Base-by-base conservation (phyloP, 2,888 invertebrate species). In the Oscheius sp. region DNA sequence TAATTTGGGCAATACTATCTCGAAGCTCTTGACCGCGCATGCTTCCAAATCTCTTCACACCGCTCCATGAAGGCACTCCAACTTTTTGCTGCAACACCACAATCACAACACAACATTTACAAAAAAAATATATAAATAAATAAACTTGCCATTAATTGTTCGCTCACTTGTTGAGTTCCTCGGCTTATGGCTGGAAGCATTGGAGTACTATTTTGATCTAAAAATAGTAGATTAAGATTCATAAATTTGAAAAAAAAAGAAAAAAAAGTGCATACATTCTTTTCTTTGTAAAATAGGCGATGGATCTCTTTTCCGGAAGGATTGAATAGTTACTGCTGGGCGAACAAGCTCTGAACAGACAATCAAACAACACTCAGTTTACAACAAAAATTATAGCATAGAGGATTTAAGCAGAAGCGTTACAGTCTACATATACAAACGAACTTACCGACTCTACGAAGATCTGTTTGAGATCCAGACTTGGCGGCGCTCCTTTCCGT, bases 21-120 rank as follows among this genome's bases (percentile, higher is more conserved):
- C 76, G 73, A 33, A 84, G 72, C 50, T 84, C 84, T 20, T 80
- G 77, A 20, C 82, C 73, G 50, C 84, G 69, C 84, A 84, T 82
- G 52, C 80, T 81, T 20, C 84, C 84, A 64, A 75, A 84, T 46
- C 84, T 65, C 42, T 79, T 82, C 31, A 82, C 77, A 70, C 46
- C 63, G 27, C 31, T 42, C 45, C 33, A 39, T 12, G 61, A 34
- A 20, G 50, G 63, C 12, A 53, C 58, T n/a, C 65, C 61, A 12
- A 58, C 48, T 23, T 37, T 33, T 42, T 50, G 61, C 66, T 66
- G 42, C 58, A 70, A 70, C 57, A 45, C 37, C 65, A 66, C 61
- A 61, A 42, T 61, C 61, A 61, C 61, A 45, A 61, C 45, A 45
- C 55, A 20, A 55, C 55, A 12, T 3, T 23, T 12, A 29, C 29